Base-by-base conservation (phyloP, 2,888 invertebrate genomes). In the Thera britannica region DNA sequence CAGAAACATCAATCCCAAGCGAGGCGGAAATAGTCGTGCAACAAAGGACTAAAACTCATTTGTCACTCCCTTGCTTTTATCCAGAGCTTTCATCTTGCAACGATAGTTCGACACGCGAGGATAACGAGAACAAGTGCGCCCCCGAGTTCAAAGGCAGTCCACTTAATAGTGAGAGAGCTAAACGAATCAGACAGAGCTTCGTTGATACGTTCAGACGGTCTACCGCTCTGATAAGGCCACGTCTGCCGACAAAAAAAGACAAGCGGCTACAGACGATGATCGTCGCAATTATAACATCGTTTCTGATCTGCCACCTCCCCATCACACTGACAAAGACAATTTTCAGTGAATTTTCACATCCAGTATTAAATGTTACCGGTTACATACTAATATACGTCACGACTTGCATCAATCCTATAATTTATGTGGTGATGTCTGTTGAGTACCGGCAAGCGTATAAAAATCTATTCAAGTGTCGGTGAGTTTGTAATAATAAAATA, bases 401-500 rank as follows among this genome's bases (percentile, higher is more conserved):
- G 2, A 96, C 98, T 11, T 98, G 98, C 87, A 96, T 98, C 69
- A 98, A 98, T 87, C 98, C 98, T 0, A 96, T 98, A 38, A 98
- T 98, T 79, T 98, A 98, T 84, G 98, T 98, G 62, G 97, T 98
- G 62, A 98, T 98, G 98, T 98, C 98, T 80, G 97, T 96, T 82
- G 98, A 98, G 80, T 98, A 98, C 84, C 93, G 98, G 75, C 96
- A 97, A 86, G 98, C 98, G 2, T 98, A 98, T 85, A 96, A 96
- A 81, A 96, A 96, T 49, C 95, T 97, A 51, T 93, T 97, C 59
- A 95, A 95, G 78, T 96, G 96, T 81, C 72, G 67, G 11, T 70
- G 58, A 65, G 51, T 56, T 36, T 52, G 12, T 6, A 3, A 23
- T 23, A 38, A 38, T 38, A 38, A 38, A 46, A 38, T 44, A 34